Percentiles rank a stretch among this genome's conserved stretches.
phyloP scores from a whole-genome alignment of 2,888 invertebrate genomes.

The Sepioteuthis lessoniana region DNA sequence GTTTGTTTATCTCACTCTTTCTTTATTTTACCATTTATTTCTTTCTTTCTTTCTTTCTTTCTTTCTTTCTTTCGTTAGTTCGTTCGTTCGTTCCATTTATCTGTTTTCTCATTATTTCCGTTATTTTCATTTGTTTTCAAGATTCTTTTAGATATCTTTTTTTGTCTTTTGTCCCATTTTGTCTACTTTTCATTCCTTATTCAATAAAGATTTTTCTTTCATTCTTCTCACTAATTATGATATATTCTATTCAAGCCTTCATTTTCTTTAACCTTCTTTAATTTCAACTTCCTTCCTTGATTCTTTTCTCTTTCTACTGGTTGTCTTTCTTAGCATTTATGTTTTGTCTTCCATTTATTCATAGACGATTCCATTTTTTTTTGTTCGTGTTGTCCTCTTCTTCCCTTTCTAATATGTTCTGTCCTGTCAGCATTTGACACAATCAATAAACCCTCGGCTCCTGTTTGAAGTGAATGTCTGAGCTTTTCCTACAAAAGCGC shows the following conservation, averaged over 20 bases:
- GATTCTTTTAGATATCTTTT: no score
- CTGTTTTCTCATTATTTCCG: no score
- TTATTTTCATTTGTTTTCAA: no score
- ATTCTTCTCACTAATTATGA: neutral
- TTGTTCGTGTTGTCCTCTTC: neutral
- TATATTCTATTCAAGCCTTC: neutral
- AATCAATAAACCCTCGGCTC: slow-evolving; percentile 17
- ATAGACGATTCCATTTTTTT: neutral
- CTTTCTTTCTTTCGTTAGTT: no score
- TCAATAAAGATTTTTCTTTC: no score
- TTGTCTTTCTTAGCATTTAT: neutral
- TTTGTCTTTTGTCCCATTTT: no score
- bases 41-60: no score
- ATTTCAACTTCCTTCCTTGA: neutral
- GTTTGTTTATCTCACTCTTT: no score
- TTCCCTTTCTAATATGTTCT: neutral
- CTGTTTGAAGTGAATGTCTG: slow-evolving; percentile 33
- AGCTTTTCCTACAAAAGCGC: neutral
- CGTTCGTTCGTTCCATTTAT: no score
- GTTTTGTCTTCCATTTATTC: neutral
- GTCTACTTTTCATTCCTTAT: no score
- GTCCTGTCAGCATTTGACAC: slow-evolving; percentile 33
- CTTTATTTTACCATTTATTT: no score
- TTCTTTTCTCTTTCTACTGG: neutral
- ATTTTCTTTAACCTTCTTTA: neutral